These are phyloP conservation scores for Mustela nigripes DNA, from an alignment of 2,113 vertebrate genomes.

Conservation along the genomic window DNA sequence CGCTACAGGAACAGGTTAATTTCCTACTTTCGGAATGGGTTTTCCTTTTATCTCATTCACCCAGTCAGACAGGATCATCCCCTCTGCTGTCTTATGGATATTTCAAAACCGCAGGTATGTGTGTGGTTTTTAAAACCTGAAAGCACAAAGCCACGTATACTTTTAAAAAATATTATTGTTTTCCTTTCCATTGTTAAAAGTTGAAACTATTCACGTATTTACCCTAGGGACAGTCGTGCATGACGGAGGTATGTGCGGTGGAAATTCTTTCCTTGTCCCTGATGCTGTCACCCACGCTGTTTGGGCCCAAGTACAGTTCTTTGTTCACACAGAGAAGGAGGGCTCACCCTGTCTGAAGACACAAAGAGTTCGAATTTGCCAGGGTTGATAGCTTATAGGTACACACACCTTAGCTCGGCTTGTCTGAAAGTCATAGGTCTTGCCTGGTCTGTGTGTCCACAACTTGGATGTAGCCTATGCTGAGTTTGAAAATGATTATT, in stretches of 20 bases:
- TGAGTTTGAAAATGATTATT: constrained; percentile 20
- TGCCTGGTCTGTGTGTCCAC: not conserved
- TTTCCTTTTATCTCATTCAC: constrained; percentile 68
- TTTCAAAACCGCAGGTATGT: constrained; percentile 81
- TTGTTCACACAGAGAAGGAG: constrained; percentile 48
- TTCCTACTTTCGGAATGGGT: constrained; percentile 57
- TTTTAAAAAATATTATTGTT: constrained; percentile 68
- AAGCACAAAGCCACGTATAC: constrained; percentile 72
- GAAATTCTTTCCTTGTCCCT: constrained; percentile 56
- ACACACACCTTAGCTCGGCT: not conserved
- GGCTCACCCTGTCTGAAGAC: not conserved
- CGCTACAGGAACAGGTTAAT: constrained; percentile 55
- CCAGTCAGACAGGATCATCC: constrained; percentile 59
- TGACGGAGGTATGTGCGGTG: constrained; percentile 35
- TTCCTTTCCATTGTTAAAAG: constrained; percentile 76
- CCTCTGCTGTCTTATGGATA: constrained; percentile 60
- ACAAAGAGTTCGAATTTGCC: not conserved
- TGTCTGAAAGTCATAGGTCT: not conserved
- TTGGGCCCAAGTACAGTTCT: constrained; percentile 42
- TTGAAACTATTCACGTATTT: constrained; percentile 72
- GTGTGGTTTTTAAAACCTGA: constrained; percentile 73
- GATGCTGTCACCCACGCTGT: not conserved
- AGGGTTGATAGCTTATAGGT: not conserved
- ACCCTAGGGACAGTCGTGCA: constrained; percentile 47
- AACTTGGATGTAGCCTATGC: not conserved